Conservation (phyloP, 2,797 vertebrate genomes). For the Lacerta viridis region DNA sequence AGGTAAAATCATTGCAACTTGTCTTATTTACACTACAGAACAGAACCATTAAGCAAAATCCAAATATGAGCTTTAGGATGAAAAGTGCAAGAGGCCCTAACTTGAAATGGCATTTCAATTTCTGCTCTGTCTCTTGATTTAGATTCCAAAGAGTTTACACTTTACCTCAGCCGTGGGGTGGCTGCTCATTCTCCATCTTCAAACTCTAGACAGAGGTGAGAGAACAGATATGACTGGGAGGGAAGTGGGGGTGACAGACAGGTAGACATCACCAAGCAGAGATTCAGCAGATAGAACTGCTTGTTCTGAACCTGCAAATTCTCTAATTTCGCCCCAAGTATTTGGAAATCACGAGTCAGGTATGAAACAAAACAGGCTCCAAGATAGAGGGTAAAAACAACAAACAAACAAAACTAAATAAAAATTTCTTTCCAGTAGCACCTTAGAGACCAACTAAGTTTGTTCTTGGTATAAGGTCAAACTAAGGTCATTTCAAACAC, state of each 20-base stretch:
- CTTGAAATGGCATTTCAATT: conserved; percentile 35
- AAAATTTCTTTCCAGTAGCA: too few relatives aligned
- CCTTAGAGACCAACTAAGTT: too few relatives aligned
- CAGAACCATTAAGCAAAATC: conserved; percentile 27
- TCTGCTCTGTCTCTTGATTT: conserved; percentile 37
- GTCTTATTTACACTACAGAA: conserved; percentile 9
- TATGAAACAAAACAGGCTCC: neutral
- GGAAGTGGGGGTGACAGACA: conserved; percentile 35
- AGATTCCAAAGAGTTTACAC: conserved; percentile 47
- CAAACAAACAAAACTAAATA: too few relatives aligned
- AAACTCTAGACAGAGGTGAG: conserved; percentile 66
- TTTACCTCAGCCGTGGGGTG: neutral
- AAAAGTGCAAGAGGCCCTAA: conserved; percentile 55
- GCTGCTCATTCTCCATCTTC: conserved; percentile 58
- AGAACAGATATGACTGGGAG: conserved; percentile 43
- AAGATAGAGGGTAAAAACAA: neutral
- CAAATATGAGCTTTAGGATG: conserved; percentile 4
- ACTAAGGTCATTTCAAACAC: neutral
- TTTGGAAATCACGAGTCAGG: neutral
- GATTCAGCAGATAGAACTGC: conserved; percentile 35
- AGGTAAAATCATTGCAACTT: conserved; percentile 25
- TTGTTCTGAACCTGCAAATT: conserved; percentile 53
- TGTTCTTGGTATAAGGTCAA: too few relatives aligned
- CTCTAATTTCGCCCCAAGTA: conserved; percentile 1
- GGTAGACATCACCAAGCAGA: conserved; percentile 56